Conservation (phyloP, 2,888 invertebrate species). For the Lithophane ornitopus region DNA sequence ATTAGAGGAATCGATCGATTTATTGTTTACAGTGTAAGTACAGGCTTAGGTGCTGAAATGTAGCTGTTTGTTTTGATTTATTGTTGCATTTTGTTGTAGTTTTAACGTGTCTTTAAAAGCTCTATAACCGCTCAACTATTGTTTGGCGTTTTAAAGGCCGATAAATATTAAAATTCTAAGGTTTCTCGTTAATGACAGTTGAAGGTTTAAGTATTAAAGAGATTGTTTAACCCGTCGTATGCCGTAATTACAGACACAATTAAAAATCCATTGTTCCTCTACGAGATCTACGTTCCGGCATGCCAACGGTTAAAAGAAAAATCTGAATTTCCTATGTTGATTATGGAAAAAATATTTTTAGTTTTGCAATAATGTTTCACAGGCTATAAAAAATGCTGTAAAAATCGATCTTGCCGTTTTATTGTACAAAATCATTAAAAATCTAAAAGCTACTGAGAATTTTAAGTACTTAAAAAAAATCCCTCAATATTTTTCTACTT, state of each 20-base stretch:
- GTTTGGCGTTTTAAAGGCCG: too few relatives aligned
- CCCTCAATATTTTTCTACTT: neutral
- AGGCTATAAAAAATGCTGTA: neutral
- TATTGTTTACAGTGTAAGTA: conserved; percentile 34
- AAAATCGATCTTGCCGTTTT: neutral
- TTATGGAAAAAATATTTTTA: neutral
- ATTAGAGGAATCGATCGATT: conserved; percentile 69
- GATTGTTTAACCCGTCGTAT: too few relatives aligned
- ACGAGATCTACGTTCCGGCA: too few relatives aligned
- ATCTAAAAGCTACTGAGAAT: neutral
- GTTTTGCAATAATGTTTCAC: too few relatives aligned
- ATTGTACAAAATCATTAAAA: neutral
- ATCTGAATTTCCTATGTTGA: neutral
- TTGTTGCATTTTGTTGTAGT: neutral
- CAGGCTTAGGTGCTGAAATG: conserved; percentile 3
- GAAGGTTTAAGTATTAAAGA: too few relatives aligned
- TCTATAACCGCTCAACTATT: too few relatives aligned
- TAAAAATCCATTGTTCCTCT: too few relatives aligned
- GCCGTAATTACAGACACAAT: too few relatives aligned
- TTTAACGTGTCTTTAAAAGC: neutral
- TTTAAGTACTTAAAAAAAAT: neutral
- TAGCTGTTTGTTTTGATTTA: conserved; percentile 15
- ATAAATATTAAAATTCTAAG: too few relatives aligned
- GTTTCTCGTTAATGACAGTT: too few relatives aligned
- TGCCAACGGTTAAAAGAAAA: too few relatives aligned